A percentile compares a stretch with the other conserved stretches of the same genome.
Conservation (phyloP, 64 coral and sea anemone genomes). For the Actinia equina region DNA sequence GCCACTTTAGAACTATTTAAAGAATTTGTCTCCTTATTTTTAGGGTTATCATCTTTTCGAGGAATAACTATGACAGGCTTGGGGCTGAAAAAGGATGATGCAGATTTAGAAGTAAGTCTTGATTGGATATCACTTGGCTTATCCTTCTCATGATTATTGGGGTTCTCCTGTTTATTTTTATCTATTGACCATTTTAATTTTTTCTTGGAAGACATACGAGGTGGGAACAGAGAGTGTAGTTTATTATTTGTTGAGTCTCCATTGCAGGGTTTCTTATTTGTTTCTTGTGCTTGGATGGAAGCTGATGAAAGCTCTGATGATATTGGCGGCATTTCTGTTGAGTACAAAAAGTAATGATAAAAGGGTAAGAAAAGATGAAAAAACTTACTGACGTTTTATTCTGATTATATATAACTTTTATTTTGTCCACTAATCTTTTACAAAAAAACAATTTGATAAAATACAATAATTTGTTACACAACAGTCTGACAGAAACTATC, state of each 20-base stretch:
- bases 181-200: constrained; percentile 31
- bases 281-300: neutral
- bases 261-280: constrained; percentile 3
- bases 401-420: no score
- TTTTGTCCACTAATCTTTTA: no score
- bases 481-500: no score
- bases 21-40: neutral
- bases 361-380: no score
- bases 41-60: neutral
- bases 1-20: neutral
- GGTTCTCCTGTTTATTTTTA: neutral
- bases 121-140: neutral
- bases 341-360: neutral
- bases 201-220: constrained; percentile 23
- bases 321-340: constrained; percentile 32
- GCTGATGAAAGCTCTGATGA: constrained; percentile 3
- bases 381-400: no score
- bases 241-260: neutral
- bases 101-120: constrained; percentile 3
- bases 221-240: neutral
- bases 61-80: neutral
- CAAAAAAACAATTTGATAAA: no score
- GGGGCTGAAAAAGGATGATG: neutral
- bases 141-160: neutral
- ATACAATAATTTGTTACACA: no score